Base-by-base conservation (phyloP, 2,888 invertebrate species). In the Drosophila testacea region DNA sequence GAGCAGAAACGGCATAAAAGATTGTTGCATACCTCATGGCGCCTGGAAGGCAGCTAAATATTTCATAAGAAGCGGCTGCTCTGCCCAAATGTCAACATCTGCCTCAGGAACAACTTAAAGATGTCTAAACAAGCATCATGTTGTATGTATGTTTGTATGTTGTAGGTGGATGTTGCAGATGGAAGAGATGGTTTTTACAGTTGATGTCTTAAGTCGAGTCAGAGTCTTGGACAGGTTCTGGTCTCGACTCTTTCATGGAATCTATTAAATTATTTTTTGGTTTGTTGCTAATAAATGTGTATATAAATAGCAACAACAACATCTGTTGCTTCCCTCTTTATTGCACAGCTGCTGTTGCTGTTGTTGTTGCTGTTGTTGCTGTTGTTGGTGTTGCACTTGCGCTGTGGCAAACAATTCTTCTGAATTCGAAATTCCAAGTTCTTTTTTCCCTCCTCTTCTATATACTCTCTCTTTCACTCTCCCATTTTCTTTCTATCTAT, bases 11-110 rank as follows among this genome's bases (percentile, higher is more conserved):
- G 64, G 75, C 77, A 63, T 65, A 62, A 48, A 51, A 65, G 75
- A 64, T 63, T 77, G 77, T 83, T 86, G 88, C 85, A 86, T 86
- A 88, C 76, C 79, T 73, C 71, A 65, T 73, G 87, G 88, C 83
- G 75, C 73, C 64, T 36, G 65, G 63, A 41, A 71, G 55, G 60
- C 57, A 36, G 39, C 48, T 75, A 75, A 79, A 88, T 86, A 83
- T 75, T 88, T 88, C 77, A 86, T 88, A 77, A n/a, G 41, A 39
- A 47, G 57, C 51, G 36, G 42, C 70, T 72, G 52, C 41, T 7
- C 51, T 68, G 63, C 34, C 60, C 63, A 80, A 83, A 85, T 85
- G 81, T 73, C 81, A 82, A 73, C 70, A 77, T 48, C 46, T 56
- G 82, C 76, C 70, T 27, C 41, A 47, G 79, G 52, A 48, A n/a